Base-by-base conservation (phyloP, 2,113 vertebrate species). In the Platysteira castanea region DNA sequence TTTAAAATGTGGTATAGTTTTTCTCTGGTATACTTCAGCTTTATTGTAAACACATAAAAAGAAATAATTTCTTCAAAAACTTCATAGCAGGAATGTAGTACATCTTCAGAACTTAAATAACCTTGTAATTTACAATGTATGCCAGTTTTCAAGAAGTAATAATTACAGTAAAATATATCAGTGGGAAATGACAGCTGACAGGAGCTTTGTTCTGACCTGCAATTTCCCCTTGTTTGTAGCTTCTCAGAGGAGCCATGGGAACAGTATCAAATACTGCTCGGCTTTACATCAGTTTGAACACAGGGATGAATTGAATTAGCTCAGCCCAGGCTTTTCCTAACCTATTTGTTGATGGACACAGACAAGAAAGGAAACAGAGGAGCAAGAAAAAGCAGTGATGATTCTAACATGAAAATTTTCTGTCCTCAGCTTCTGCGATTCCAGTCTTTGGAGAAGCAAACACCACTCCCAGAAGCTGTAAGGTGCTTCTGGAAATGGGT, bases 81-180 rank as follows among this genome's bases (percentile, higher is more conserved):
- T 93, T 96, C 93, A 94, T 61, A 75, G 63, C 59, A 74, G 68
- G 41, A 93, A 89, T 93, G 26, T 68, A 88, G 41, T 87, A 82
- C 67, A 85, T 92, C 61, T 97, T 90, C 84, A 65, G 86, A 96
- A 93, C 91, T 87, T 93, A 96, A 97, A 95, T 92, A 86, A 94
- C 83, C 85, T 97, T 94, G 73, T 84, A 95, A 96, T 96, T 96
- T 92, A 81, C 42, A 83, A 61, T 46, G 67, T 86, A 86, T 82
- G 47, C 47, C 53, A 80, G 63, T 74, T 95, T 93, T 91, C 57
- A 59, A 83, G 89, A 92, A 84, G 61, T 91, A 95, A 67, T 87
- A 92, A 97, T 96, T 96, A 93, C 56, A 91, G 60, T 75, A 93
- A 97, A 95, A 95, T 77, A 50, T 64, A 90, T 93, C 85, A 91